A percentile compares a stretch with the other conserved stretches of the same genome.
These are phyloP conservation scores for Nasonia oneida DNA, from an alignment of 2,888 invertebrate species.

Conservation along the genomic window DNA sequence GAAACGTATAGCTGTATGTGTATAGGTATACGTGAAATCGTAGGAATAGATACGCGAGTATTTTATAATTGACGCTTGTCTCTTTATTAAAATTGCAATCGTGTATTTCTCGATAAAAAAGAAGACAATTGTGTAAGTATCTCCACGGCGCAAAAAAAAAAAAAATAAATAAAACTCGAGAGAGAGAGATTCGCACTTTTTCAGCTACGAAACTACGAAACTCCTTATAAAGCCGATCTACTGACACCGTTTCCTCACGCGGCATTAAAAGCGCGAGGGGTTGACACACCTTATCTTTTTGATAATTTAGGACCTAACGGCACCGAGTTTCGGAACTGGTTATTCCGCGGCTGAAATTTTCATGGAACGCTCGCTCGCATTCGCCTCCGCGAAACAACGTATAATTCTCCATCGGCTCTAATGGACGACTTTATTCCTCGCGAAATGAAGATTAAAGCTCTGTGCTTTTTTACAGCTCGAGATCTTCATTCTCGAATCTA, in stretches of 20 bases:
- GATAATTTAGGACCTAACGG: conserved; percentile 8
- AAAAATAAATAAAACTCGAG: neutral
- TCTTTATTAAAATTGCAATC: no score
- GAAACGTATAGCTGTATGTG: neutral
- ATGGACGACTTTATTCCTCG: no score
- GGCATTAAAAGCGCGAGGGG: neutral
- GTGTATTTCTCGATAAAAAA: no score
- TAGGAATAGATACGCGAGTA: no score
- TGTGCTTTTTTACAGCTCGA: no score
- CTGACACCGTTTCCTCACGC: neutral
- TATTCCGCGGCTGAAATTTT: neutral
- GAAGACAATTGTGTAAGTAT: neutral
- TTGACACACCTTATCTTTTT: neutral
- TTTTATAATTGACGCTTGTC: no score
- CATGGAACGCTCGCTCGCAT: neutral
- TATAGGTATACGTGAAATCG: neutral
- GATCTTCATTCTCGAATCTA: no score
- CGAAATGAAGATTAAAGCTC: neutral
- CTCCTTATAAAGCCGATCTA: neutral
- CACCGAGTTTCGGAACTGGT: neutral
- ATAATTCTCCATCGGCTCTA: no score
- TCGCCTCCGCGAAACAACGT: neutral
- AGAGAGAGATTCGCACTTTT: neutral
- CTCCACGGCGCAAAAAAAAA: neutral
- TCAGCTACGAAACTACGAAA: neutral